Conservation (phyloP, 2,888 invertebrate species). For the Apotomis betuletana region DNA sequence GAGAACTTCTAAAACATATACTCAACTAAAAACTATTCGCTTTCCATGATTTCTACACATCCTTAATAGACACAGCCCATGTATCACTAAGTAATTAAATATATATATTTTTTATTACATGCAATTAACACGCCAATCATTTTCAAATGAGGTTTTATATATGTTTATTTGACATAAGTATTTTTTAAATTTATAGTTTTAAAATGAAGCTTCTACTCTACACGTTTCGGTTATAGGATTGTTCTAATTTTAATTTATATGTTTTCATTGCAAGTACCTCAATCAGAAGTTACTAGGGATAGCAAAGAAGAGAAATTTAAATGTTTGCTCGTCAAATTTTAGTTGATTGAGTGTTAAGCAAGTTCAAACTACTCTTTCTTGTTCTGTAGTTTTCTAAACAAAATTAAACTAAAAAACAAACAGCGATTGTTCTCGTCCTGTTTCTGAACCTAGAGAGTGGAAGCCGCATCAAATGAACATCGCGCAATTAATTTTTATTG, state of each 20-base stretch:
- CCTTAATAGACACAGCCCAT: slow-evolving; percentile 34
- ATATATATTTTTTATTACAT: slow-evolving; percentile 16
- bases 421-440: not conserved
- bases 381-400: not conserved
- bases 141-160: not conserved
- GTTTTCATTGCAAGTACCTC: slow-evolving; percentile 13
- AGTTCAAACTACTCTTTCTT: not conserved
- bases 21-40: not conserved
- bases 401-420: not conserved
- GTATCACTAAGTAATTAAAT: slow-evolving; percentile 33
- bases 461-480: slow-evolving; percentile 14
- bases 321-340: not conserved
- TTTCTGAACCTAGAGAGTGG: slow-evolving; percentile 5
- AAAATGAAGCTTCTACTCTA: slow-evolving; percentile 18
- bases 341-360: not conserved
- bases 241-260: slow-evolving; percentile 9
- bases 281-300: not conserved
- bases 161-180: slow-evolving; percentile 3
- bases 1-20: not conserved
- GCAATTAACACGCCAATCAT: slow-evolving; percentile 27
- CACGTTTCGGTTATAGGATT: slow-evolving; percentile 10
- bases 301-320: not conserved
- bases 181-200: slow-evolving; percentile 12
- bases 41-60: slow-evolving; percentile 15
- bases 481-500: slow-evolving; percentile 35